Evolutionary conservation across 2,113 vertebrate genomes (phyloP).

Genomic region (Lophotis ruficrista): DNA sequence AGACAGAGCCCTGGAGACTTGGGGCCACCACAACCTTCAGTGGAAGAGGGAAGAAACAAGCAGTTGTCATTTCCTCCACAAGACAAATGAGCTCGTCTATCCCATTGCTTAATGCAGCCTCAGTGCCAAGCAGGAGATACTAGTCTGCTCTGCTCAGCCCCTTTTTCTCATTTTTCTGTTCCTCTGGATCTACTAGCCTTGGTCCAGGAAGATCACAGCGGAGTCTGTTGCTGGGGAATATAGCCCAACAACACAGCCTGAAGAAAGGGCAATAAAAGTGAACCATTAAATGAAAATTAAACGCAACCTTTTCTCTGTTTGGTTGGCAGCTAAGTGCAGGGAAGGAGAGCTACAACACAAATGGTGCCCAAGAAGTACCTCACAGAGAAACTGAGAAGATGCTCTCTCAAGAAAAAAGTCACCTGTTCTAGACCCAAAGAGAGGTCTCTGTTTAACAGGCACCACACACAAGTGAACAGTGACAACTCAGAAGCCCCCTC

Average conservation of each 20-base stretch:
- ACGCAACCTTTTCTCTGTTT: neutral
- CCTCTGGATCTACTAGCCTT: neutral
- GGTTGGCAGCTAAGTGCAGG: neutral
- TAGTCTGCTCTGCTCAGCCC: neutral
- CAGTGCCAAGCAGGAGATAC: neutral
- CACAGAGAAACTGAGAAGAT: neutral
- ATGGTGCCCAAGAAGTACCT: neutral
- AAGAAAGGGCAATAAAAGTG: conserved; percentile 12
- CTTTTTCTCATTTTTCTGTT: conserved; percentile 15
- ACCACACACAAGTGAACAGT: neutral
- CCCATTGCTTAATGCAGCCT: neutral
- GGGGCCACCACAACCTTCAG: neutral
- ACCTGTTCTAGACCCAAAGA: neutral
- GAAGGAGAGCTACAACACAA: neutral
- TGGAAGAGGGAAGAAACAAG: neutral
- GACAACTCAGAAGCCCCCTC: neutral
- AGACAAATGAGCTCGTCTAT: neutral
- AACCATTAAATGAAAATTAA: neutral
- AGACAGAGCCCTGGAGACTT: neutral
- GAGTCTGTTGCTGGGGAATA: neutral
- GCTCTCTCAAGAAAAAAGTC: neutral
- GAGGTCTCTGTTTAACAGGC: neutral
- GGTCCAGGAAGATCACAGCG: neutral
- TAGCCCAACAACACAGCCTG: neutral
- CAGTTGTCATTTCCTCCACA: neutral